These are phyloP conservation scores for Drosophila baimaii DNA, from an alignment of 1,140 invertebrate species.

Conservation along the genomic window DNA sequence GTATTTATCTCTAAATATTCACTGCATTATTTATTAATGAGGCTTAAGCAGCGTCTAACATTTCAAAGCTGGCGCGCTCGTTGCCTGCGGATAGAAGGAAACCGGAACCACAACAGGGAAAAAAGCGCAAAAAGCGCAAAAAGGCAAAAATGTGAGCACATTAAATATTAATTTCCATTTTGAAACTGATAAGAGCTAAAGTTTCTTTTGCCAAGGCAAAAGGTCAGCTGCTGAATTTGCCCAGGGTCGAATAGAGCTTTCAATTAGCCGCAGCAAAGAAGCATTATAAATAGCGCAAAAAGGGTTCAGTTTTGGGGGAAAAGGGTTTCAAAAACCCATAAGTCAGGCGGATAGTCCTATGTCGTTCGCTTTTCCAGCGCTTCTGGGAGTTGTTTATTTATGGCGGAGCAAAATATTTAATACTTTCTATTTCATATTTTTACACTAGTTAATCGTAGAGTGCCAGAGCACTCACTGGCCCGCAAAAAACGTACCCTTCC, in stretches of 20 bases:
- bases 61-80: slow-evolving; percentile 58
- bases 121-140: slow-evolving; percentile 20
- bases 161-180: slow-evolving; percentile 83
- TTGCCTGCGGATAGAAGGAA: slow-evolving; percentile 37
- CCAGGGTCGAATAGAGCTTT: slow-evolving; percentile 46
- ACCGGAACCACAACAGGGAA: slow-evolving; percentile 28
- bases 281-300: slow-evolving; percentile 53
- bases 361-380: slow-evolving; percentile 6
- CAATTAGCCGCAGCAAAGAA: slow-evolving; percentile 57
- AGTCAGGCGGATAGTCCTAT: slow-evolving; percentile 37
- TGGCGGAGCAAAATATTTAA: not conserved
- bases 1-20: slow-evolving; percentile 52
- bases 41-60: slow-evolving; percentile 79
- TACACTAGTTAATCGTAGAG: not conserved
- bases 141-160: slow-evolving; percentile 71
- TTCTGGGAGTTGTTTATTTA: slow-evolving; percentile 18
- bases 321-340: slow-evolving; percentile 10
- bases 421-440: not conserved
- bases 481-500: not conserved
- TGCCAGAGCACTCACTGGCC: not conserved
- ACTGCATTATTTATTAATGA: slow-evolving; percentile 80
- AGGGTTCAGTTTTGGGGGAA: slow-evolving; percentile 21
- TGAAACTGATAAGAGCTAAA: slow-evolving; percentile 72
- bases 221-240: slow-evolving; percentile 37
- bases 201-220: slow-evolving; percentile 46